Conservation (phyloP, 2,888 invertebrate species). For the Trichacis sp. region DNA sequence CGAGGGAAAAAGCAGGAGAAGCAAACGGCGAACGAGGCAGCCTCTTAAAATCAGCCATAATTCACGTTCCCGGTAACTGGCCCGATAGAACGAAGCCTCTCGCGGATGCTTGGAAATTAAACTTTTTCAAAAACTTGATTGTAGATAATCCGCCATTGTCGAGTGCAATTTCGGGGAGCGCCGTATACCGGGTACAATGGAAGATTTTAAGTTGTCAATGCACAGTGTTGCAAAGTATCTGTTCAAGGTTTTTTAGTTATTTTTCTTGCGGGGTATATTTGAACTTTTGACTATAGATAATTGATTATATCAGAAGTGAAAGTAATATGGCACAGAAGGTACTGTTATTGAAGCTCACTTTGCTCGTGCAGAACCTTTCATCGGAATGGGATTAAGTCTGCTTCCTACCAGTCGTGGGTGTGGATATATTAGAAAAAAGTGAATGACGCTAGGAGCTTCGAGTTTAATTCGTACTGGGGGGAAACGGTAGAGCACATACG, state of each 20-base stretch:
- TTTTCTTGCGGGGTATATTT: background rate
- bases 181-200: background rate
- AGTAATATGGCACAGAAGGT: slow-evolving; percentile 4
- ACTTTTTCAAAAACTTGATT: slow-evolving; percentile 36
- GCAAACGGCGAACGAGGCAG: slow-evolving; percentile 11
- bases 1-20: slow-evolving; percentile 30
- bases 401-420: background rate
- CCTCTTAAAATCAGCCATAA: slow-evolving; percentile 55
- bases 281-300: background rate
- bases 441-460: too few relatives aligned
- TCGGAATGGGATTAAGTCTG: slow-evolving; percentile 9
- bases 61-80: slow-evolving; percentile 47
- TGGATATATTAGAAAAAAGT: background rate
- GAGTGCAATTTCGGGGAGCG: background rate
- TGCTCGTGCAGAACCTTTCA: background rate
- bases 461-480: too few relatives aligned
- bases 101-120: slow-evolving; percentile 27
- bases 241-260: background rate
- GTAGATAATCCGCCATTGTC: slow-evolving; percentile 36
- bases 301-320: slow-evolving; percentile 1
- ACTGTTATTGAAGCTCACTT: slow-evolving; percentile 3
- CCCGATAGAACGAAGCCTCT: slow-evolving; percentile 18
- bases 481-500: too few relatives aligned
- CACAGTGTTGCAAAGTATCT: background rate
- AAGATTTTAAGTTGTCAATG: slow-evolving; percentile 1